phyloP scores from a whole-genome alignment of 2,888 invertebrate genomes.

The Drosophila aldrichi region DNA sequence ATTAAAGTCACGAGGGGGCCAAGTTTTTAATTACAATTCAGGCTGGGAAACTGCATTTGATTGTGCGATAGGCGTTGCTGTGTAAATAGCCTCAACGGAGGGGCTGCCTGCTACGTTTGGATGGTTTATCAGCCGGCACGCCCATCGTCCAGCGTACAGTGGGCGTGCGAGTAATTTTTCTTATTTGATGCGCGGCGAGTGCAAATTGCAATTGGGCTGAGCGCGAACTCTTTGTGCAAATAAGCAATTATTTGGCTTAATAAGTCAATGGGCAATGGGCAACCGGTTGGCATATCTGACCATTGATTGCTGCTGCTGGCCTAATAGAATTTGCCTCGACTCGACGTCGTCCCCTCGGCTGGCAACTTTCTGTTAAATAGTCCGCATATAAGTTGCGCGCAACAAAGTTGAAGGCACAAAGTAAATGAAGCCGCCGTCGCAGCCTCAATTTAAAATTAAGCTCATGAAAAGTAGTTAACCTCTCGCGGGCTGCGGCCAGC shows the following conservation, averaged over 20 bases:
- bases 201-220: conserved; percentile 60
- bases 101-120: conserved; percentile 19
- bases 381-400: conserved; percentile 70
- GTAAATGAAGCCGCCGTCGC: conserved; percentile 74
- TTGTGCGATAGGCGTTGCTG: conserved; percentile 52
- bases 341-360: neutral
- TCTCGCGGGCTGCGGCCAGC: conserved; percentile 52
- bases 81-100: conserved; percentile 37
- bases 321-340: conserved; percentile 68
- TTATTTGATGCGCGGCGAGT: conserved; percentile 70
- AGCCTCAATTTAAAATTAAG: conserved; percentile 79
- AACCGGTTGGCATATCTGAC: conserved; percentile 56
- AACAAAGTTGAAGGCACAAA: conserved; percentile 75
- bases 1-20: conserved; percentile 44
- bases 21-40: conserved; percentile 52
- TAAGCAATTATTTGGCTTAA: conserved; percentile 78
- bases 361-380: conserved; percentile 67
- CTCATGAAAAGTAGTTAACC: conserved; percentile 79
- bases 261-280: conserved; percentile 70
- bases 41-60: conserved; percentile 48
- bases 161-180: conserved; percentile 71
- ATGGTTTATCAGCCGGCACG: conserved; percentile 53
- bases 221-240: conserved; percentile 53
- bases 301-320: conserved; percentile 50
- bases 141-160: conserved; percentile 35